Evolutionary conservation across 2,888 invertebrate genomes (phyloP).

Genomic region (Agrochola circellaris): DNA sequence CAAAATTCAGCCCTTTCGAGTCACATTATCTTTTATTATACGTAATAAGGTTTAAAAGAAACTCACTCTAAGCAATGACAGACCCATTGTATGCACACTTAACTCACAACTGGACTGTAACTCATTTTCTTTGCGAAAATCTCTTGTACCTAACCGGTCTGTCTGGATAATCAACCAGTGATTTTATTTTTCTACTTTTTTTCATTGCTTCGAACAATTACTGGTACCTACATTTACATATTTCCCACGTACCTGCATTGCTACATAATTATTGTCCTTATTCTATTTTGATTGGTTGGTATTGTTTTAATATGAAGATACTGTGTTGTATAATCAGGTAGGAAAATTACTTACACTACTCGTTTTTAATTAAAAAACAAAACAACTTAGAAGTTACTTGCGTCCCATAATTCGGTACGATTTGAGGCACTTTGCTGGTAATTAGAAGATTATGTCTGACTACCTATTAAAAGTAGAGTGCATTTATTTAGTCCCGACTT

Average conservation of each 20-base stretch:
- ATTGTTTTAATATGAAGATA: constrained; percentile 15
- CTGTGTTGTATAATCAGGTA: not conserved
- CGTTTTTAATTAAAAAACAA: not conserved
- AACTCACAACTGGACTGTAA: constrained; percentile 66
- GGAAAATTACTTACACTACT: constrained; percentile 3
- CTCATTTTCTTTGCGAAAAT: constrained; percentile 67
- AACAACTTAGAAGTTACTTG: not conserved
- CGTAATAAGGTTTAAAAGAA: constrained; percentile 6
- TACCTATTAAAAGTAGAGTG: not conserved
- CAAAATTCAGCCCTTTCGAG: not conserved
- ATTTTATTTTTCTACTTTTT: constrained; percentile 39
- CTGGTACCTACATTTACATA: constrained; percentile 36
- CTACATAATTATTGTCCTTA: constrained; percentile 29
- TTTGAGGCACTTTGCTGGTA: not conserved
- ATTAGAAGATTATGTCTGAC: not conserved
- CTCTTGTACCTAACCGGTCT: constrained; percentile 76
- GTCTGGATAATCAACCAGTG: constrained; percentile 70
- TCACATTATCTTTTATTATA: not conserved
- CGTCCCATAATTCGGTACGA: not conserved
- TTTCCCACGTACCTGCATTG: constrained; percentile 58
- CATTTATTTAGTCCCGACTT: not conserved
- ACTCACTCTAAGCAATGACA: constrained; percentile 81
- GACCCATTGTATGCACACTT: constrained; percentile 76
- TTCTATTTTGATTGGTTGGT: constrained; percentile 24
- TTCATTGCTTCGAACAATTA: constrained; percentile 55